Base-by-base conservation (phyloP, 1,140 invertebrate species). In the Aricia agestis region DNA sequence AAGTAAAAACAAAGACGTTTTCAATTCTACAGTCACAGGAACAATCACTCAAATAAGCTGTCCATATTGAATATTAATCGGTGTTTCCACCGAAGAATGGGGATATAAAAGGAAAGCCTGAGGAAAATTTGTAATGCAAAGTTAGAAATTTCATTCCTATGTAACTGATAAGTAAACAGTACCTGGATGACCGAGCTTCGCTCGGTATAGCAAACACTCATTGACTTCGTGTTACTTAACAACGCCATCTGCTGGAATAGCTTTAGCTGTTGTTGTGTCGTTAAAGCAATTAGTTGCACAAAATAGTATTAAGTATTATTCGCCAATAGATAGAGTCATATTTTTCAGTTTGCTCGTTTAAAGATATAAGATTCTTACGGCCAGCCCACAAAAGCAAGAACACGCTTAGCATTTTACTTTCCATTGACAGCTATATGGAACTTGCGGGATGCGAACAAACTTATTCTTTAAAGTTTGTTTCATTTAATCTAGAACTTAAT, bases 11-110 rank as follows among this genome's bases (percentile, higher is more conserved):
- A 81, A 85, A 83, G 79, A 76, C 75, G 82, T 83, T 81, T 52
- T 74, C 72, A 77, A 76, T 84, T 84, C 82, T 84, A 76, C 83
- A 82, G 77, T 76, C 78, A 77, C 78, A 84, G 84, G 90, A 90
- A 89, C 89, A 91, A 91, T 91, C 86, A 89, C 79, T 90, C 83
- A 88, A 91, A 90, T 84, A 91, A 82, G 85, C 86, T 82, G 86
- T 85, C 87, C 84, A 83, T 90, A 91, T 87, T 91, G 89, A 90
- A 91, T 91, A 90, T 91, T 91, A 91, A 91, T 90, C 82, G 83
- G 76, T 77, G 82, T 88, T 89, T 89, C 83, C 85, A 89, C 84
- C 83, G 83, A 88, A 86, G 85, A 87, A 87, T 85, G 82, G 81
- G 78, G 87, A 91, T 90, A 91, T 90, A 86, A 89, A 87, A 83